Conservation (phyloP, 2,797 vertebrate species). For the Morus bassanus region DNA sequence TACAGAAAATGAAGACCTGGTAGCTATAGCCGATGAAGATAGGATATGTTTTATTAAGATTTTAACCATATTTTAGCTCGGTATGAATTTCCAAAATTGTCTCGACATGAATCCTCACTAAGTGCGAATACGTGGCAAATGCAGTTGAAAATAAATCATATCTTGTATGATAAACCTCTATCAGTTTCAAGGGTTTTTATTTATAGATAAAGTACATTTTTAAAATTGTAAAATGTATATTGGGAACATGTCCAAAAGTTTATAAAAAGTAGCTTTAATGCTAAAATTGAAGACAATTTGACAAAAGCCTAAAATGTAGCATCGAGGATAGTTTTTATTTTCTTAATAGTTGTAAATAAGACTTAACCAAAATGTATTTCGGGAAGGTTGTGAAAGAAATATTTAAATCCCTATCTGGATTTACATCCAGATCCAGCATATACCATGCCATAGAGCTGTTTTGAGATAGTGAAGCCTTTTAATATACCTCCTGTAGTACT, state of each 20-base stretch:
- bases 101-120: constrained; percentile 40
- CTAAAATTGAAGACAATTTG: constrained; percentile 59
- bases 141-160: constrained; percentile 44
- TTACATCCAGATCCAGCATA: constrained; percentile 11
- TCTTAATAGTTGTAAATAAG: constrained; percentile 64
- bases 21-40: neutral
- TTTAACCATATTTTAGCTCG: constrained; percentile 41
- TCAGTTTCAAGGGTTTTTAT: constrained; percentile 41
- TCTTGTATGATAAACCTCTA: constrained; percentile 44
- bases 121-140: constrained; percentile 34
- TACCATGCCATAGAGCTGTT: constrained; percentile 21
- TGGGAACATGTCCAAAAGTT: constrained; percentile 50
- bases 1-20: constrained; percentile 36
- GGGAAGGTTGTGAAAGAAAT: constrained; percentile 34
- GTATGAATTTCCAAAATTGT: constrained; percentile 51
- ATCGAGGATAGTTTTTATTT: constrained; percentile 47
- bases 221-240: constrained; percentile 52
- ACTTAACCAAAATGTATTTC: constrained; percentile 26
- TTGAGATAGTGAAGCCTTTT: constrained; percentile 50
- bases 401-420: constrained; percentile 42
- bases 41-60: constrained; percentile 47
- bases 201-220: constrained; percentile 52
- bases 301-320: constrained; percentile 50
- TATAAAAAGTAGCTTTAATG: constrained; percentile 57
- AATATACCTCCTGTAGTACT: constrained; percentile 27